Conservation (phyloP, 2,888 invertebrate genomes). For the Chymomyza procnemis region DNA sequence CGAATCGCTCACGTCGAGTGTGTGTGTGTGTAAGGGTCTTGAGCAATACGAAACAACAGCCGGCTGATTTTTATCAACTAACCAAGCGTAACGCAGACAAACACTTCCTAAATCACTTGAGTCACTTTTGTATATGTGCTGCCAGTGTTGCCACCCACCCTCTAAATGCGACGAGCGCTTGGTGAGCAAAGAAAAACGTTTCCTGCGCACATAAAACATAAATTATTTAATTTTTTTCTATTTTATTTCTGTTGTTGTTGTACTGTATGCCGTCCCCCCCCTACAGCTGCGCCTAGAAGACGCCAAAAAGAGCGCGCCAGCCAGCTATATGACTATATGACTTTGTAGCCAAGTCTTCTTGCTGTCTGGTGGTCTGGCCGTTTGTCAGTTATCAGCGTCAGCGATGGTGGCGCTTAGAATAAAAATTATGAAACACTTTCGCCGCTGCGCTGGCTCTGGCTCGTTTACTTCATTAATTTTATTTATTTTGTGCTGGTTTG, state of each 20-base stretch:
- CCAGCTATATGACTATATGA: slow-evolving; percentile 36
- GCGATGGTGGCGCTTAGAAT: slow-evolving; percentile 57
- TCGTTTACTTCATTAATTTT: slow-evolving; percentile 57
- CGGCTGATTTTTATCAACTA: slow-evolving; percentile 76
- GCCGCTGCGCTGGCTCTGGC: slow-evolving; percentile 9
- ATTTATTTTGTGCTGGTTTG: slow-evolving; percentile 28
- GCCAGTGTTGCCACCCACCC: background rate
- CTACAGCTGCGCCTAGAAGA: slow-evolving; percentile 30
- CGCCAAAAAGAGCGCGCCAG: too few species aligned
- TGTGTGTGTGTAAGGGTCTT: background rate
- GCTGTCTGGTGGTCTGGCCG: background rate
- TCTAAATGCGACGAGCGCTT: background rate
- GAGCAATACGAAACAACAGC: slow-evolving; percentile 24
- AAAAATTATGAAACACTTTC: slow-evolving; percentile 67
- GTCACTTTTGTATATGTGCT: slow-evolving; percentile 14
- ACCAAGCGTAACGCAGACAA: slow-evolving; percentile 76
- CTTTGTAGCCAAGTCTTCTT: background rate
- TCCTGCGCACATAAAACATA: slow-evolving; percentile 70
- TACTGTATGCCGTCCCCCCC: too few species aligned
- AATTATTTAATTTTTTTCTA: slow-evolving; percentile 68
- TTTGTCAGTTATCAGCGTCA: slow-evolving; percentile 49
- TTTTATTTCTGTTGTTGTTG: background rate
- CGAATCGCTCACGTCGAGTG: too few species aligned
- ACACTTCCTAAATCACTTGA: slow-evolving; percentile 77
- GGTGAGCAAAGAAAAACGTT: slow-evolving; percentile 41